A percentile compares a stretch with the other conserved stretches of the same genome.
Evolutionary conservation across 2,888 invertebrate genomes (phyloP).

Genomic region (Pyralis farinalis): DNA sequence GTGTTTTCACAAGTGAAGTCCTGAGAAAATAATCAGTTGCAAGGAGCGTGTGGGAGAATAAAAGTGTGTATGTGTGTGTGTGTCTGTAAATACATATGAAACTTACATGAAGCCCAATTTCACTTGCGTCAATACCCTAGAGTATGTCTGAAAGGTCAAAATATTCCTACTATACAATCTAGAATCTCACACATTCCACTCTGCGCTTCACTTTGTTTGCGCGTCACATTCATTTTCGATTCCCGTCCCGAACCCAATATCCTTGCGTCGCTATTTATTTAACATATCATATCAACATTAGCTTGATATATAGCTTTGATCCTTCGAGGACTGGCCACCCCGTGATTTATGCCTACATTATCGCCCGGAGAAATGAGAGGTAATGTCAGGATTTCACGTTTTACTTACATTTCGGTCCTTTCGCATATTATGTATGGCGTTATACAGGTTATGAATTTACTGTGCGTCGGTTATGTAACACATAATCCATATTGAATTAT

Average conservation of each 20-base stretch:
- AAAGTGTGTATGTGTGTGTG: too few species aligned
- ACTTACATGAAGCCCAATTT: too few species aligned
- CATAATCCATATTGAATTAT: too few species aligned
- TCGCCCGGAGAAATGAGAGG: constrained; percentile 50
- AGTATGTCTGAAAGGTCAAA: too few species aligned
- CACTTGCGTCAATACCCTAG: too few species aligned
- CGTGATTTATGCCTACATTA: constrained; percentile 69
- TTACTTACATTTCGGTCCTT: neutral
- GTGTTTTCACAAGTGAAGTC: too few species aligned
- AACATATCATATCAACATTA: constrained; percentile 79
- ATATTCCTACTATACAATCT: too few species aligned
- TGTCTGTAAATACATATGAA: too few species aligned
- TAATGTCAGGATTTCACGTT: constrained; percentile 18
- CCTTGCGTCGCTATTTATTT: constrained; percentile 76
- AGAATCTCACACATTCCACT: neutral
- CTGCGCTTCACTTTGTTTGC: constrained; percentile 46
- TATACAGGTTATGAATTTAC: too few species aligned
- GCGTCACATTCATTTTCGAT: constrained; percentile 61
- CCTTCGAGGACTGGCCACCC: constrained; percentile 47
- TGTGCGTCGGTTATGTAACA: too few species aligned
- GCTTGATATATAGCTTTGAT: constrained; percentile 76
- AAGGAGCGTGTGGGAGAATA: too few species aligned
- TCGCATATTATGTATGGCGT: neutral
- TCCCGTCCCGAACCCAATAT: constrained; percentile 59
- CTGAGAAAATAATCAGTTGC: too few species aligned